These are phyloP conservation scores for Heteropelma amictum DNA, from an alignment of 2,888 invertebrate genomes.

Conservation along the genomic window DNA sequence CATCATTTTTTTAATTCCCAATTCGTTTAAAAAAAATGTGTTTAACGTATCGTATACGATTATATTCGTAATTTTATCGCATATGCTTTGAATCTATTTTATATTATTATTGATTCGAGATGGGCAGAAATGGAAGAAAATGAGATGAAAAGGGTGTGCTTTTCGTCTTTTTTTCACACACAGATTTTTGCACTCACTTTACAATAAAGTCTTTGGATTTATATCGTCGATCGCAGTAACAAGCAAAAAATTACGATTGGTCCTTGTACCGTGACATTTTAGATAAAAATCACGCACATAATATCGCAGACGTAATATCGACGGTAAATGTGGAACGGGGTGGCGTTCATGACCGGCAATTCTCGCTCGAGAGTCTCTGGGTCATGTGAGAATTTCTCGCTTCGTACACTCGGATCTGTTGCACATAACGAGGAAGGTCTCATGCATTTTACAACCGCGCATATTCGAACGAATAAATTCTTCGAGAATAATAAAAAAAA, in stretches of 20 bases:
- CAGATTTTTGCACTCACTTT: too few relatives aligned
- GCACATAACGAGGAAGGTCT: conserved; percentile 49
- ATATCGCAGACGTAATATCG: conserved; percentile 14
- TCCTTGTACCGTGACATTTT: conserved; percentile 18
- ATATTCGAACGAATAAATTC: not conserved
- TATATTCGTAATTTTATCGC: too few relatives aligned
- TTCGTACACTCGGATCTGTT: conserved; percentile 10
- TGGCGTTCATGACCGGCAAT: conserved; percentile 50
- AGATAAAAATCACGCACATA: conserved; percentile 10
- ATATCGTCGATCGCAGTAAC: not conserved
- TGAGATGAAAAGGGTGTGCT: too few relatives aligned
- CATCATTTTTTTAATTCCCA: too few relatives aligned
- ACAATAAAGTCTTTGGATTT: too few relatives aligned
- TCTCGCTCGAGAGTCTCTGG: conserved; percentile 36
- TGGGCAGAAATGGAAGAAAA: too few relatives aligned
- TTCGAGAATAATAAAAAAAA: not conserved
- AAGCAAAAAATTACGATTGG: conserved; percentile 18
- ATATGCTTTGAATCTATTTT: too few relatives aligned
- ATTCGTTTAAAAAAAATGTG: too few relatives aligned
- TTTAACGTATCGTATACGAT: too few relatives aligned
- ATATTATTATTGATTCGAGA: too few relatives aligned
- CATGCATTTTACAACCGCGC: not conserved
- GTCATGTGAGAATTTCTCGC: conserved; percentile 30
- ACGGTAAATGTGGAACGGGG: conserved; percentile 34
- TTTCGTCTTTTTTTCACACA: too few relatives aligned